Conservation (phyloP, 2,797 vertebrate genomes). For the Tauraco hartlaubi region DNA sequence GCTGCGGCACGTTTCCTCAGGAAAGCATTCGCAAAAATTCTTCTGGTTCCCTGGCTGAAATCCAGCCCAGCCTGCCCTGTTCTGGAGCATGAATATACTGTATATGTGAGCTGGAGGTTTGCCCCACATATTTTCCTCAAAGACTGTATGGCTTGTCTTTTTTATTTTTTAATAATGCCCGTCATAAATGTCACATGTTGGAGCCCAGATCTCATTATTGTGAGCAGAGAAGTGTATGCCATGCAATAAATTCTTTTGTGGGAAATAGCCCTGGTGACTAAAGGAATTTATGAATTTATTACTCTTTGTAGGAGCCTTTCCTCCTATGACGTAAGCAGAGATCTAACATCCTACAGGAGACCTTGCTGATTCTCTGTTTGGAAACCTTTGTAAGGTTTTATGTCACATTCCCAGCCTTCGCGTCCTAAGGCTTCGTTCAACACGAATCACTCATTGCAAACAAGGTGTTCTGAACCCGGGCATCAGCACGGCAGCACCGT, state of each 20-base stretch:
- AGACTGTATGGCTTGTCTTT: not conserved
- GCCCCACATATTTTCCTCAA: not conserved
- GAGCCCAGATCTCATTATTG: constrained; percentile 39
- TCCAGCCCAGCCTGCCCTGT: not conserved
- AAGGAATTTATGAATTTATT: constrained; percentile 67
- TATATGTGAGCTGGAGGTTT: not conserved
- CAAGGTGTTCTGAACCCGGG: fast-evolving
- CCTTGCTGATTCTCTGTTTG: constrained; percentile 9
- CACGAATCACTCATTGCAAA: not conserved
- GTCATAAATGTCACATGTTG: constrained; percentile 55
- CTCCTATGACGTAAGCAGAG: constrained; percentile 22
- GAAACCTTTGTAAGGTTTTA: not conserved
- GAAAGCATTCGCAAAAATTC: not conserved
- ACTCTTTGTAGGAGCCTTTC: constrained; percentile 60
- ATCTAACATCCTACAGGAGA: constrained; percentile 31
- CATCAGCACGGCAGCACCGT: not conserved
- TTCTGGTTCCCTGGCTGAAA: not conserved
- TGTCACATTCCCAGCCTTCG: not conserved
- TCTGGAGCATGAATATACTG: not conserved
- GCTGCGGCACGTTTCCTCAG: fast-evolving
- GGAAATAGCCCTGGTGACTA: constrained; percentile 62
- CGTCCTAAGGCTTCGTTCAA: not conserved
- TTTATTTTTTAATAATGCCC: constrained; percentile 16
- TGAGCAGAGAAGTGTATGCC: constrained; percentile 51
- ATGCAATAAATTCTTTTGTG: constrained; percentile 63